Evolutionary conservation across 2,888 invertebrate genomes (phyloP), one percentile per base, ranked within the genome.

Genomic region (Eledone cirrhosa): DNA sequence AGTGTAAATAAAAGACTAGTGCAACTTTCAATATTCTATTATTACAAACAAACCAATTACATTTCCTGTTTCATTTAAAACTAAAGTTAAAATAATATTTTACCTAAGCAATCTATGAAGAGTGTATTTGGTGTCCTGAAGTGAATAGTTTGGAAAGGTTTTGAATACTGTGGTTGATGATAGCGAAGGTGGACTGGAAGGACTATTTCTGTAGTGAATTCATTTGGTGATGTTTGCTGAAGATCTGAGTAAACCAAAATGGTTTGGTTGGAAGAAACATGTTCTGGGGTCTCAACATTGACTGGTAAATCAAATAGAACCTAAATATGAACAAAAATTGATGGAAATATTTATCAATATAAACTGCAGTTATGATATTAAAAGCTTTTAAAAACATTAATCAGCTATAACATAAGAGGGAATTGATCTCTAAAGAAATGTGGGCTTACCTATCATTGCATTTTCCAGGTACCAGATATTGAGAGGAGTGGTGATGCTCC

Each of bases 151-250:
- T 24, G 13, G 22, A n/a, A 14, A 22, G 24, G 27, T 11, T 47
- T 24, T 22, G 16, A n/a, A 22, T 41, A 11, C 41, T 81, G 77
- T n/a, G 86, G 83, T 76, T 78, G 78, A 78, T 87, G 88, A 78
- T 87, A 88, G 5, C 88, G 81, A 24, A 86, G 79, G 80, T 88
- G 87, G 48, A 87, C 80, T 27, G 87, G 88, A 11, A 87, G 63
- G 7, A 80, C 81, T 16, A 85, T 81, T n/a, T 81, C 65, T 41
- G 79, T 63, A 22, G 80, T 29, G 13, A 47, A 24, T 16, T 13
- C n/a, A 1, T 8, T 31, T 27, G 72, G 29, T 5, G 77, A 16
- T 31, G 63, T 19, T 72, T 5, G 22, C 8, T 22, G 74, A 29
- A 81, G 14, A 41, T 78, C 78, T 2, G 82, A 48, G 79, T 80